Conservation (phyloP, 2,888 invertebrate genomes). For the Gandaritis pyraliata region DNA sequence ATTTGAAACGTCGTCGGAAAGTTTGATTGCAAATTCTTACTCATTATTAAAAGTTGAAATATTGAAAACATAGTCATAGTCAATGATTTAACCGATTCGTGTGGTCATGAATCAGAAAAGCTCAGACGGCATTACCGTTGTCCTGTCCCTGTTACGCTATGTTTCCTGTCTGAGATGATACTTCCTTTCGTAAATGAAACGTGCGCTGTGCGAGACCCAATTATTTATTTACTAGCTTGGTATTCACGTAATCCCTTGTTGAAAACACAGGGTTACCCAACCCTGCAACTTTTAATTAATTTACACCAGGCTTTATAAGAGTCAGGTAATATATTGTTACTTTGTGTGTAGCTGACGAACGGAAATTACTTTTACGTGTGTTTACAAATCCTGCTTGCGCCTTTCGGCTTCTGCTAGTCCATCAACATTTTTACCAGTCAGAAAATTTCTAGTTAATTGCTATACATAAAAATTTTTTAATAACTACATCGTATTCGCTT, state of each 20-base stretch:
- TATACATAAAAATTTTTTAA: no score
- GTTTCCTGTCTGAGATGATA: slow-evolving; percentile 52
- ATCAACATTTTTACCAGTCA: background rate
- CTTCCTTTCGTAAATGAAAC: slow-evolving; percentile 52
- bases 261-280: slow-evolving; percentile 38
- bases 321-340: slow-evolving; percentile 9
- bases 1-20: no score
- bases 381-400: no score
- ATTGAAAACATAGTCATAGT: background rate
- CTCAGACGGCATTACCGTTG: slow-evolving; percentile 45
- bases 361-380: slow-evolving; percentile 18
- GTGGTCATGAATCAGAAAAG: background rate
- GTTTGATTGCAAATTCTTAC: no score
- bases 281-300: slow-evolving; percentile 37
- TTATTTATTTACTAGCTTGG: slow-evolving; percentile 41
- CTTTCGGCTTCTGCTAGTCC: no score
- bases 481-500: no score
- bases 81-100: background rate
- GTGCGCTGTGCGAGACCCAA: slow-evolving; percentile 40
- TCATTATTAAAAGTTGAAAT: no score
- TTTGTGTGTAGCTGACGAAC: slow-evolving; percentile 11
- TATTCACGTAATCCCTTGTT: slow-evolving; percentile 44
- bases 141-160: slow-evolving; percentile 45
- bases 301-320: slow-evolving; percentile 16
- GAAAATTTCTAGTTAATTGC: background rate